Percentiles rank a stretch among this genome's conserved stretches.
These are phyloP conservation scores for Noctua fimbriata DNA, from an alignment of 2,888 invertebrate species.

Conservation along the genomic window DNA sequence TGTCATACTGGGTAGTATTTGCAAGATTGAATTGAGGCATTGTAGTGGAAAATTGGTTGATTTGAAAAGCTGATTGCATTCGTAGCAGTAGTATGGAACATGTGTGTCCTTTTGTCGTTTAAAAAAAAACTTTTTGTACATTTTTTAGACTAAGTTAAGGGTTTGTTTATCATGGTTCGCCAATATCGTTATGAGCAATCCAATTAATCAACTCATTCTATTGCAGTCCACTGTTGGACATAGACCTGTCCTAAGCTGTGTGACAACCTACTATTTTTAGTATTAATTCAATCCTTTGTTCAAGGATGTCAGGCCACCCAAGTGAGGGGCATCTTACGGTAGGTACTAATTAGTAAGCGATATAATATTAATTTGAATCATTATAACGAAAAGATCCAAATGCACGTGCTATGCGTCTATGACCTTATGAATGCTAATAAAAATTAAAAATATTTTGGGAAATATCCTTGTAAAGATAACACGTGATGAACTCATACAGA, in stretches of 20 bases:
- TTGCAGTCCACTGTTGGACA: neutral
- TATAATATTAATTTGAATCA: neutral
- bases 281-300: neutral
- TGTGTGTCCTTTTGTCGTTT: too few species aligned
- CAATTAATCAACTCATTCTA: neutral
- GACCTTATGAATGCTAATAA: neutral
- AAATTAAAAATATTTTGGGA: neutral
- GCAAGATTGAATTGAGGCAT: slow-evolving; percentile 15
- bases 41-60: neutral
- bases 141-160: too few species aligned
- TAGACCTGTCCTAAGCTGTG: neutral
- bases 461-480: neutral
- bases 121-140: too few species aligned
- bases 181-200: neutral
- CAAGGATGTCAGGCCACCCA: neutral
- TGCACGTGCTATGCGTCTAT: neutral
- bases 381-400: neutral
- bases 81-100: neutral
- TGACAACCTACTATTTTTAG: neutral
- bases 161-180: neutral
- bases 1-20: slow-evolving; percentile 14
- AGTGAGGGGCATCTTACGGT: neutral
- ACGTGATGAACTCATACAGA: neutral
- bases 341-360: neutral
- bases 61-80: neutral